phyloP scores from a whole-genome alignment of 37 sponge, comb jelly and placozoan genomes.

The Geodia barretti region DNA sequence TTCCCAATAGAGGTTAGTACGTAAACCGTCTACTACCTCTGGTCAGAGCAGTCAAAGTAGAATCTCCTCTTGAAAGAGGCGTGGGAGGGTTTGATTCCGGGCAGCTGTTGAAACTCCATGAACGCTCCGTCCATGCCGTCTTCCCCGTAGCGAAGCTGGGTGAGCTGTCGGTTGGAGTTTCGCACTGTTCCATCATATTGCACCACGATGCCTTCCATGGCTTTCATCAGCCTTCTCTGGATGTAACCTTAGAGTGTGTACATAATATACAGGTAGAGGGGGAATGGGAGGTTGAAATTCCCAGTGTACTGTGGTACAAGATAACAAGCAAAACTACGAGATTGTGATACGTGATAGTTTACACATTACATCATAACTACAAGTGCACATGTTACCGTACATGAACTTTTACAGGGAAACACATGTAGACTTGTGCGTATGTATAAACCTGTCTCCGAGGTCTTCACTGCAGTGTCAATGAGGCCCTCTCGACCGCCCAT shows the following conservation, averaged over 20 bases:
- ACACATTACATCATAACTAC: too few species aligned
- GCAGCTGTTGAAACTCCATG: conserved; percentile 96
- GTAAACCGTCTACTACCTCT: too few species aligned
- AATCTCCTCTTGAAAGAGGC: conserved; percentile 83
- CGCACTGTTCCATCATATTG: conserved; percentile 97
- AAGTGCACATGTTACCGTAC: too few species aligned
- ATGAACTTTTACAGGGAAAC: too few species aligned
- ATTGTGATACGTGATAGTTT: too few species aligned
- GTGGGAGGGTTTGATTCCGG: conserved; percentile 85
- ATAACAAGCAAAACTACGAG: background rate
- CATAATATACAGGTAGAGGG: background rate
- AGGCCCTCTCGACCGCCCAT: conserved; percentile 99
- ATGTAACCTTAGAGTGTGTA: conserved; percentile 89
- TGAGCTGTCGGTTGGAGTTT: conserved; percentile 89
- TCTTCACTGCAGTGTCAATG: conserved; percentile 99
- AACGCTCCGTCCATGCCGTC: conserved; percentile 98
- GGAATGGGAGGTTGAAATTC: background rate
- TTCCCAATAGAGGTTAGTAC: too few species aligned
- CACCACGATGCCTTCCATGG: conserved; percentile 98
- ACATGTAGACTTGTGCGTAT: background rate
- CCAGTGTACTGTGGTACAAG: background rate
- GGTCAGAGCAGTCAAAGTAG: conserved; percentile 85
- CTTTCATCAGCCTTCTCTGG: conserved; percentile 98
- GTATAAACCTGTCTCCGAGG: conserved; percentile 89
- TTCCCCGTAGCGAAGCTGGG: conserved; percentile 98